phyloP scores from a whole-genome alignment of 2,888 invertebrate genomes.

The Tortrix viridana region DNA sequence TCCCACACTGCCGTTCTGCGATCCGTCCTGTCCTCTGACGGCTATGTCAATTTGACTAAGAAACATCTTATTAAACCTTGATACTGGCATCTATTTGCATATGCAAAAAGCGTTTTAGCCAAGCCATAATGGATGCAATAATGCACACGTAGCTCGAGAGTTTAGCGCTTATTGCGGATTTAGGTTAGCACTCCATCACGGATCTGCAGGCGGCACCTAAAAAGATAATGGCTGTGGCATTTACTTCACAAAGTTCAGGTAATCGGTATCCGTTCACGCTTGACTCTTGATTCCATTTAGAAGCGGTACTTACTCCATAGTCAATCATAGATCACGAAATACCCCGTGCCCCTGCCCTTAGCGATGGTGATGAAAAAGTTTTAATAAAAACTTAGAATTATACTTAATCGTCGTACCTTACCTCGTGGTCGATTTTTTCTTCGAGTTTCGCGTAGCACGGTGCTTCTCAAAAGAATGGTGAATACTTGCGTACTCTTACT shows the following conservation, averaged over 20 bases:
- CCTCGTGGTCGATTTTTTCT: constrained; percentile 1
- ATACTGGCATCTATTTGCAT: constrained; percentile 2
- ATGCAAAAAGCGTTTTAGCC: constrained; percentile 20
- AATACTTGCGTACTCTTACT: constrained; percentile 7
- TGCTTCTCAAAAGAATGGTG: background rate
- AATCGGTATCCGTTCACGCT: constrained; percentile 60
- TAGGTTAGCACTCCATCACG: constrained; percentile 65
- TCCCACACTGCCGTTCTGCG: constrained; percentile 70
- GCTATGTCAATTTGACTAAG: constrained; percentile 49
- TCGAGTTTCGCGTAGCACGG: constrained; percentile 5
- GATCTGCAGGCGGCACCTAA: constrained; percentile 61
- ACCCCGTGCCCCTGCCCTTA: constrained; percentile 46
- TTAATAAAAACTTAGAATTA: constrained; percentile 24
- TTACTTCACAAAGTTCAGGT: constrained; percentile 49
- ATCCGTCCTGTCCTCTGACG: constrained; percentile 60
- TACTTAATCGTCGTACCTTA: constrained; percentile 2
- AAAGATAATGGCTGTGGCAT: constrained; percentile 65
- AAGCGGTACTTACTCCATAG: constrained; percentile 50
- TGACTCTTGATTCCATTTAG: constrained; percentile 47
- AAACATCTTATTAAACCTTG: background rate
- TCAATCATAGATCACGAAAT: constrained; percentile 66
- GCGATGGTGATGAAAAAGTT: constrained; percentile 27
- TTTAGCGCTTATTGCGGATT: constrained; percentile 47
- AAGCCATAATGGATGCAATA: background rate
- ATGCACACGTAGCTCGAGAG: constrained; percentile 8